These are phyloP conservation scores for Orthosia incerta DNA, from an alignment of 2,888 invertebrate species.

Conservation along the genomic window DNA sequence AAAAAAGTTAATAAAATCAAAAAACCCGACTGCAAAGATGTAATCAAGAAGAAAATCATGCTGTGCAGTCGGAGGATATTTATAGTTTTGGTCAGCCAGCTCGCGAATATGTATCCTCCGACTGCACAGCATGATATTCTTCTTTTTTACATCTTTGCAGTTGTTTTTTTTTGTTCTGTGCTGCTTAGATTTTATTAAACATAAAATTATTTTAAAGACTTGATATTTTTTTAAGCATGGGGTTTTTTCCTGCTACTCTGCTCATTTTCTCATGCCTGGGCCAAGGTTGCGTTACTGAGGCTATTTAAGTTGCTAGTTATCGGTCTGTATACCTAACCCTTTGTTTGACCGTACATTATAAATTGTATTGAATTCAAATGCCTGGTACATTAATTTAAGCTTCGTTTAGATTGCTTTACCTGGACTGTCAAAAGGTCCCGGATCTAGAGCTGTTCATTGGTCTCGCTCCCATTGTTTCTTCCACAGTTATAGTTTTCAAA, in stretches of 20 bases:
- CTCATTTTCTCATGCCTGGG: not conserved
- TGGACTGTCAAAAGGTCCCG: constrained; percentile 21
- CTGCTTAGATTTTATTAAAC: no score
- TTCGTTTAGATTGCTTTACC: constrained; percentile 42
- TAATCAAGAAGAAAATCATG: no score
- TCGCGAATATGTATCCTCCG: no score
- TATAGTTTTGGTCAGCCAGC: no score
- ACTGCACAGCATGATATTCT: no score
- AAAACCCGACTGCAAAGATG: no score
- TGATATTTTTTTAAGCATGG: not conserved
- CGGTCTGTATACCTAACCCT: not conserved
- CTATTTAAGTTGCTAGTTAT: not conserved
- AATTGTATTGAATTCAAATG: constrained; percentile 59
- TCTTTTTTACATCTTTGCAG: no score
- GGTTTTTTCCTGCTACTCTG: not conserved
- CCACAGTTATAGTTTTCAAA: constrained; percentile 54
- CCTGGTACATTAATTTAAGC: constrained; percentile 52
- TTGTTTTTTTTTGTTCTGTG: not conserved
- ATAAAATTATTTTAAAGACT: not conserved
- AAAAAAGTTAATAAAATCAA: no score
- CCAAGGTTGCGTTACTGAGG: no score
- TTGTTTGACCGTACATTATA: constrained; percentile 25
- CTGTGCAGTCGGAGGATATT: no score
- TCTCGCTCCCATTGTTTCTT: constrained; percentile 52
- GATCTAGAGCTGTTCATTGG: constrained; percentile 43